phyloP scores from a whole-genome alignment of 2,888 invertebrate genomes.

The Orthonevra nobilis region DNA sequence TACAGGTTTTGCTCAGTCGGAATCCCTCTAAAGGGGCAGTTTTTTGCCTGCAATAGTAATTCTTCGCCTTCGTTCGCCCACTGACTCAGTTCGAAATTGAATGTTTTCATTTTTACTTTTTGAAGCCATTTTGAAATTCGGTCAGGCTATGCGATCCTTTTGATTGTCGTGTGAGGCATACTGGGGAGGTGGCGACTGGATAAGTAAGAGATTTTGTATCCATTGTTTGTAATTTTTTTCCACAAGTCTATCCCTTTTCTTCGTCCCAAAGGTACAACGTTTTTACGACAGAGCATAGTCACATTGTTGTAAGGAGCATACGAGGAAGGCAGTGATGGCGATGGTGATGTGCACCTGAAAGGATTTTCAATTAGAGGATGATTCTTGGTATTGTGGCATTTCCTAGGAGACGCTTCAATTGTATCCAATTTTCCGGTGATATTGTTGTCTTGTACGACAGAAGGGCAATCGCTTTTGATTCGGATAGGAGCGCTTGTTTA shows the following conservation, averaged over 20 bases:
- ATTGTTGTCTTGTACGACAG: conserved; percentile 47
- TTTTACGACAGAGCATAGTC: conserved; percentile 62
- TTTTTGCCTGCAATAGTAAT: conserved; percentile 47
- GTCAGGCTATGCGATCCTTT: conserved; percentile 64
- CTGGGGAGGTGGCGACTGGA: conserved; percentile 54
- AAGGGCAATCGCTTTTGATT: conserved; percentile 50
- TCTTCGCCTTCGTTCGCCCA: not conserved
- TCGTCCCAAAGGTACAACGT: not conserved
- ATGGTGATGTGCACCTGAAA: conserved; percentile 56
- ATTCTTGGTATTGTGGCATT: conserved; percentile 63
- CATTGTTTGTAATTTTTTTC: conserved; percentile 52
- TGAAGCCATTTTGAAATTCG: conserved; percentile 60
- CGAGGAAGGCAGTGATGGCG: conserved; percentile 15
- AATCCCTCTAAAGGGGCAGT: conserved; percentile 36
- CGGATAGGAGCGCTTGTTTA: conserved; percentile 50
- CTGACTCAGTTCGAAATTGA: conserved; percentile 51
- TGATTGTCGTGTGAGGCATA: conserved; percentile 63
- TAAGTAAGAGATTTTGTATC: conserved; percentile 60
- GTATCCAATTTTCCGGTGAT: conserved; percentile 65
- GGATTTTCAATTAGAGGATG: conserved; percentile 67
- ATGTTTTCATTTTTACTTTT: conserved; percentile 65
- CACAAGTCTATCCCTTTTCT: conserved; percentile 5
- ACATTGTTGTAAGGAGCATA: conserved; percentile 48
- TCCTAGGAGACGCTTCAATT: conserved; percentile 55
- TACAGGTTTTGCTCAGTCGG: conserved; percentile 49